phyloP scores from a whole-genome alignment of 2,888 invertebrate genomes.

The Unio delphinus region DNA sequence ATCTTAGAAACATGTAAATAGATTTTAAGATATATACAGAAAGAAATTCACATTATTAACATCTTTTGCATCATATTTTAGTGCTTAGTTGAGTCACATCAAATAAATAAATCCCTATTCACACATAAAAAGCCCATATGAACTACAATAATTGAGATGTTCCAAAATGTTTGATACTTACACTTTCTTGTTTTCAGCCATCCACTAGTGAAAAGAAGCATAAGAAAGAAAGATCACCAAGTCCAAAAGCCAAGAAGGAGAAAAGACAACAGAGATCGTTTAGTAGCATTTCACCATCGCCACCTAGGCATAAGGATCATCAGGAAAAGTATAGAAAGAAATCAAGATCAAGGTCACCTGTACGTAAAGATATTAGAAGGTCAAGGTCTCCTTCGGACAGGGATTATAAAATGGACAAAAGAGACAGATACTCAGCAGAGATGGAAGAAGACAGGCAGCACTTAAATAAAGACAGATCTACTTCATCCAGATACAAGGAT shows the following conservation, averaged over 20 bases:
- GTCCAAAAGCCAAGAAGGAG: slow-evolving; percentile 14
- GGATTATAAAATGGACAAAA: background rate
- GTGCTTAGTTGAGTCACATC: too few species aligned
- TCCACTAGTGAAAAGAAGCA: slow-evolving; percentile 14
- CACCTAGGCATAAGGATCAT: slow-evolving; percentile 1
- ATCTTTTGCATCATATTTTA: too few species aligned
- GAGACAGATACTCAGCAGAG: background rate
- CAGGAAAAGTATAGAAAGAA: slow-evolving; percentile 1
- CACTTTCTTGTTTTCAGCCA: background rate
- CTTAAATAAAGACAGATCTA: too few species aligned
- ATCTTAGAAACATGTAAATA: too few species aligned
- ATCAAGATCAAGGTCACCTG: slow-evolving; percentile 17
- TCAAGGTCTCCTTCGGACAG: too few species aligned
- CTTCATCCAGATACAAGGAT: background rate
- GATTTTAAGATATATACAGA: too few species aligned
- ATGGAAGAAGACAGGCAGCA: too few species aligned
- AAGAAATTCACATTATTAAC: too few species aligned
- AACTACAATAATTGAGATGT: too few species aligned
- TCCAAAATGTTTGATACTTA: too few species aligned
- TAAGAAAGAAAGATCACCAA: slow-evolving; percentile 15
- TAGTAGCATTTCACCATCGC: background rate
- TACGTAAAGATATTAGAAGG: background rate
- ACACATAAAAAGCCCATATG: too few species aligned
- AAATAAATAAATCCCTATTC: too few species aligned
- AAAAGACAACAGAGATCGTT: slow-evolving; percentile 6